phyloP scores from a whole-genome alignment of 1,140 invertebrate genomes.

The Sweltsa coloradensis region DNA sequence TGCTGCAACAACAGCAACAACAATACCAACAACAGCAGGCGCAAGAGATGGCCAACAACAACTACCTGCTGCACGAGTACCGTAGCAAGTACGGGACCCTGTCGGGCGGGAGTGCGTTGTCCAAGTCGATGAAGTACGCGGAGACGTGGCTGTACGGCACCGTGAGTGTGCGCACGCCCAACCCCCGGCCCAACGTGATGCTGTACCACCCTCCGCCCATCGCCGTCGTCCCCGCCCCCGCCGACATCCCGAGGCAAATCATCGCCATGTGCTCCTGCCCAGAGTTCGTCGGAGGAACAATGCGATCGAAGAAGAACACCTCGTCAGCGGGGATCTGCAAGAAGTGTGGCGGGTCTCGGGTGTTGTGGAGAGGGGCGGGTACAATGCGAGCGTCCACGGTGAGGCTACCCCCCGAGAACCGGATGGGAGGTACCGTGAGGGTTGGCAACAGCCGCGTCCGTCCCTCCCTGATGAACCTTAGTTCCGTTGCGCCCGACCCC shows the following conservation, averaged over 20 bases:
- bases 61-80: slow-evolving; percentile 13
- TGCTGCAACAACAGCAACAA: slow-evolving; percentile 16
- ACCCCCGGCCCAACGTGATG: slow-evolving; percentile 11
- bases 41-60: slow-evolving; percentile 1
- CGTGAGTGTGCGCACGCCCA: slow-evolving; percentile 37
- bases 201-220: slow-evolving; percentile 4
- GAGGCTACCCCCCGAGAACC: slow-evolving; percentile 37
- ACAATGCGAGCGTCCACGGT: slow-evolving; percentile 42
- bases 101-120: slow-evolving; percentile 41
- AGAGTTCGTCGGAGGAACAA: slow-evolving; percentile 60
- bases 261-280: slow-evolving; percentile 63
- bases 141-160: slow-evolving; percentile 72
- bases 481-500: slow-evolving; percentile 38
- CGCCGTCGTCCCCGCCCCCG: slow-evolving; percentile 19
- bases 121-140: slow-evolving; percentile 70
- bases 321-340: slow-evolving; percentile 40
- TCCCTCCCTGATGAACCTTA: not conserved
- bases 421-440: not conserved
- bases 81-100: slow-evolving; percentile 25
- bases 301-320: slow-evolving; percentile 54
- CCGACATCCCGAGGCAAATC: slow-evolving; percentile 11
- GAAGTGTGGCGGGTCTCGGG: slow-evolving; percentile 63
- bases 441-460: not conserved
- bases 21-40: slow-evolving; percentile 10
- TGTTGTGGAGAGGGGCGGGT: slow-evolving; percentile 36